phyloP scores from a whole-genome alignment of 2,888 invertebrate genomes.

The Sipha maydis region DNA sequence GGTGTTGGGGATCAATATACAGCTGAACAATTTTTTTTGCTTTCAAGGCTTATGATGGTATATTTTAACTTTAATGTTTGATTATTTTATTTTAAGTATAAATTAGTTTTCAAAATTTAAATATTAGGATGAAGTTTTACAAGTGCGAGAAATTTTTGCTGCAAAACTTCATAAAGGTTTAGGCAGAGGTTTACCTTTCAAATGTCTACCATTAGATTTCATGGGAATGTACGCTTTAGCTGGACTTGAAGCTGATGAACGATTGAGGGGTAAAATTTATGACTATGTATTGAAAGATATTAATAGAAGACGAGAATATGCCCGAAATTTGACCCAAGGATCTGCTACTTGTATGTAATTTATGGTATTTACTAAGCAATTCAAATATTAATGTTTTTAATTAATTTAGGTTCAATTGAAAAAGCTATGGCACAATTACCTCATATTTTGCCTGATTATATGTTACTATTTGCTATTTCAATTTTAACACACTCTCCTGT shows the following conservation, averaged over 20 bases:
- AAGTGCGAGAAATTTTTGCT: conserved; percentile 90
- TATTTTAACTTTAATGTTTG: conserved; percentile 42
- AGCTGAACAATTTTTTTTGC: conserved; percentile 92
- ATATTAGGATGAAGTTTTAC: conserved; percentile 72
- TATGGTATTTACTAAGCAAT: not conserved
- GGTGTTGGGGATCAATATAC: conserved; percentile 95
- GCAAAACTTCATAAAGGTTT: conserved; percentile 92
- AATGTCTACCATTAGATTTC: conserved; percentile 93
- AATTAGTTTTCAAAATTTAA: conserved; percentile 7
- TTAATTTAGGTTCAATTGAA: conserved; percentile 70
- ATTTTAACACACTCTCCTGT: conserved; percentile 92
- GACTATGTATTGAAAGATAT: conserved; percentile 91
- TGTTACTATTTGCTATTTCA: conserved; percentile 96
- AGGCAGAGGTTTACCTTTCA: conserved; percentile 83
- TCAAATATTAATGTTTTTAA: not conserved
- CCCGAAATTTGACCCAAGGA: conserved; percentile 82
- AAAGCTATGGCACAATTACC: conserved; percentile 81
- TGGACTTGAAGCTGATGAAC: conserved; percentile 87
- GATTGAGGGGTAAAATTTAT: conserved; percentile 76
- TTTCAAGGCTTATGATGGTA: conserved; percentile 82
- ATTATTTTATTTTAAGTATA: not conserved
- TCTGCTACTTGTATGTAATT: conserved; percentile 69
- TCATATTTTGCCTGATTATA: conserved; percentile 94
- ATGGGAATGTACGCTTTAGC: conserved; percentile 94
- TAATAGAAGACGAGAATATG: conserved; percentile 86